Base-by-base conservation (phyloP, 2,797 vertebrate genomes). In the Trachurus trachurus region DNA sequence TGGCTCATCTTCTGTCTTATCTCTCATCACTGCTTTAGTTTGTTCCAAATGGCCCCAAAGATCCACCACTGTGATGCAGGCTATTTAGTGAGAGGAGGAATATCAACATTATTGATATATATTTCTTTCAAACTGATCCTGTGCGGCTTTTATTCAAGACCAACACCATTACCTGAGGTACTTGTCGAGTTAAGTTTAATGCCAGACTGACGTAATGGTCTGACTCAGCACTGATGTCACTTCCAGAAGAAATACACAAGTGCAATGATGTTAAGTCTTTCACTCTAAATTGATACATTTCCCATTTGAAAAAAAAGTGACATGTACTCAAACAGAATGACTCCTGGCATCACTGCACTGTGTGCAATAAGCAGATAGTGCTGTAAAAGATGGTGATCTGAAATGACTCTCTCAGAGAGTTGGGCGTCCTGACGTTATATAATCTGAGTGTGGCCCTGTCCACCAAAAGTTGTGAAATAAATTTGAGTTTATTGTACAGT, bases 1-100 rank as follows among this genome's bases (percentile, higher is more conserved):
- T 63, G 90, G 90, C 67, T 89, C 67, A 37, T 88, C 74, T 86
- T 84, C 86, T 82, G 80, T 86, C 76, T 81, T 74, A 65, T 74
- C 54, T 58, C 74, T 60, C 63, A 62, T 85, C 76, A 76, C 39
- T 70, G 66, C 63, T 53, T 64, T 53, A 52, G 50, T 83, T 83
- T 80, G 57, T 76, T 64, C 72, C 70, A 73, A 88, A 66, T 62
- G 63, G 26, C 62, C 74, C 49, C 72, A 37, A 64, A 79, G 31
- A 81, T 47, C 57, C 57, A 71, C 60, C 47, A n/a, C 79, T 76
- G 61, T 26, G 31, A 71, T 49, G 16, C 15, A 19, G 15, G 16
- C 45, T 45, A 78, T 90, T 88, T 68, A 70, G 37, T 68, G 26
- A 60, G 57, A 71, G 50, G 9, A 58, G 16, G 42, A 61, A 42